Evolutionary conservation across 2,888 invertebrate species (phyloP), one percentile per base, ranked within the genome.

Genomic region (Drosophila borborema): DNA sequence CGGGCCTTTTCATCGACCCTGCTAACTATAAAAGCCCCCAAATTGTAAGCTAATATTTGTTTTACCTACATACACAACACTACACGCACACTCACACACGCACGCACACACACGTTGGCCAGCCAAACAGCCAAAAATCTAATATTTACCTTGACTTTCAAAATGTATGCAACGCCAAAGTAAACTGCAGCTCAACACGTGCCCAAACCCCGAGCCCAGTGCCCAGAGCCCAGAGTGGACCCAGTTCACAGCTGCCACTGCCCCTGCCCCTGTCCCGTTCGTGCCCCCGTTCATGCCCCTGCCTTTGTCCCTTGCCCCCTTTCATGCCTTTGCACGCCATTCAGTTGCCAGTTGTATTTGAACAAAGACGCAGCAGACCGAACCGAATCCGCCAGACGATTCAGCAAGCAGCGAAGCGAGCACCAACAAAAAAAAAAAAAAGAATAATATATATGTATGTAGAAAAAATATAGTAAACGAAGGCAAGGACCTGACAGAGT

Each of bases 131-230:
- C 56, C 86, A 75, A 87, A 83, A 85, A 89, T 89, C 87, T 86
- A 86, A 86, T 86, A 86, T 86, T 86, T 86, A 89, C 85, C 89
- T 89, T 86, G 87, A 86, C 85, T 86, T 86, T 86, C 87, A 72
- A 81, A 80, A 80, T 77, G 80, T 81, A 81, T 81, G 81, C 80
- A 61, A 77, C 62, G 81, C 64, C 69, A 86, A 84, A 78, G 89
- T 84, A 74, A 89, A 86, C 81, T 81, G 84, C 77, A 86, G 70
- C 87, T 81, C 79, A 74, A 86, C 73, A 80, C 77, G 81, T 70
- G 31, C 59, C 66, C 70, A 55, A 56, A 10, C 40, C 59, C 38
- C 18, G 16, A 5, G 16, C 12, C 31, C 40, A 64, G 14, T 4
- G 38, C 54, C 38, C 46, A 14, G 23, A 7, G 41, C 41, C 41